Percentiles rank a stretch among this genome's conserved stretches.
phyloP scores from a whole-genome alignment of 2,888 invertebrate species.

The Pediacus dermestoides region DNA sequence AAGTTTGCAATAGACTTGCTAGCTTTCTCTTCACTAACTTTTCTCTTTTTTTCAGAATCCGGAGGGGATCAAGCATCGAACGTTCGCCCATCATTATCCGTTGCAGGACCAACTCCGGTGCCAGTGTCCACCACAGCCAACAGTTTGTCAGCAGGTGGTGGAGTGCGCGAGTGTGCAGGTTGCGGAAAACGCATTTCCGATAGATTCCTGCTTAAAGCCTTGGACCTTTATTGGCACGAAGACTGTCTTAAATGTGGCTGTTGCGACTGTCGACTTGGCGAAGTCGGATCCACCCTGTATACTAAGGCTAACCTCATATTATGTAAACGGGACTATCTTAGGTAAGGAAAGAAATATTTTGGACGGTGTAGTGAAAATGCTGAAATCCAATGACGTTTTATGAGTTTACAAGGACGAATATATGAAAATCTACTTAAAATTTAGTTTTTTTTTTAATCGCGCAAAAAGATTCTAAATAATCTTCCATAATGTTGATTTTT shows the following conservation, averaged over 20 bases:
- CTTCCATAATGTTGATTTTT: no score
- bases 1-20: no score
- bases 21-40: slow-evolving; percentile 12
- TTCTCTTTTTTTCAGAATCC: slow-evolving; percentile 41
- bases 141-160: slow-evolving; percentile 40
- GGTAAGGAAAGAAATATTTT: slow-evolving; percentile 59
- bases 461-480: no score
- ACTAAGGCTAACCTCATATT: slow-evolving; percentile 88
- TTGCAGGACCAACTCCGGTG: slow-evolving; percentile 40
- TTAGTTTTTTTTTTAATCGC: no score
- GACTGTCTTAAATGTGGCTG: slow-evolving; percentile 91
- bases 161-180: slow-evolving; percentile 71
- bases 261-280: slow-evolving; percentile 89
- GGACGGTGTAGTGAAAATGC: no score
- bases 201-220: slow-evolving; percentile 70
- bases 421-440: no score
- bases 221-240: slow-evolving; percentile 92
- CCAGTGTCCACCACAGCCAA: slow-evolving; percentile 40
- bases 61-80: slow-evolving; percentile 47
- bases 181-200: slow-evolving; percentile 85
- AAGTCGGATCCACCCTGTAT: slow-evolving; percentile 87
- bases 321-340: slow-evolving; percentile 88
- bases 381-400: no score
- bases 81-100: slow-evolving; percentile 38
- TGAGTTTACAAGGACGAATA: no score